Evolutionary conservation across 2,797 vertebrate genomes (phyloP).

Genomic region (Typhlichthys subterraneus): DNA sequence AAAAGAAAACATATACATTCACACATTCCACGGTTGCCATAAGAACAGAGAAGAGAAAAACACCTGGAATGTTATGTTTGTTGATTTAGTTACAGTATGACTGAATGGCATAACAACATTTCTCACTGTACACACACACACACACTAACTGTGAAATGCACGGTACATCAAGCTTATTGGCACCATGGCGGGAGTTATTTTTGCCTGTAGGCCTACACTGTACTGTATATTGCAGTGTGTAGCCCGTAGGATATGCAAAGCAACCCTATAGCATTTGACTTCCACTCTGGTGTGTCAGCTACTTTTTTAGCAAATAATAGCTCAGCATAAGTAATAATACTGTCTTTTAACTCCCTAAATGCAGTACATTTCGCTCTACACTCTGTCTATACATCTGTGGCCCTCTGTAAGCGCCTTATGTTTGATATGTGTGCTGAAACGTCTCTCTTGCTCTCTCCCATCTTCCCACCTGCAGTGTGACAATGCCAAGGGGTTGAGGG

Average conservation of each 20-base stretch:
- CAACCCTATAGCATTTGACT: not conserved
- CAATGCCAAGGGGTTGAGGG: constrained; percentile 97
- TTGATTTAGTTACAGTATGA: no score
- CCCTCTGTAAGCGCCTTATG: not conserved
- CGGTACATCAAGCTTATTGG: no score
- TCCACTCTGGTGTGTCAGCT: not conserved
- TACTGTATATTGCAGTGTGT: not conserved
- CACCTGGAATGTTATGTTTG: no score
- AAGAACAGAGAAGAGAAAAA: no score
- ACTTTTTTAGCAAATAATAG: not conserved
- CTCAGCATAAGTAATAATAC: not conserved
- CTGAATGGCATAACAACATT: no score
- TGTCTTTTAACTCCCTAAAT: not conserved
- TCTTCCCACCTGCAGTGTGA: constrained; percentile 83
- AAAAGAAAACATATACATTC: no score
- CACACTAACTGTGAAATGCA: no score
- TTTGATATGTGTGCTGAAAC: constrained; percentile 3
- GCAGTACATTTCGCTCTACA: constrained; percentile 1
- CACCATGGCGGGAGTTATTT: not conserved
- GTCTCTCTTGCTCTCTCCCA: not conserved
- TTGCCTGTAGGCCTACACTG: not conserved
- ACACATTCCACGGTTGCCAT: no score
- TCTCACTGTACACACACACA: no score
- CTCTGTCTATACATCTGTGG: no score
- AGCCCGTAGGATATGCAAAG: not conserved